Percentiles rank a stretch among this genome's conserved stretches.
Conservation (phyloP, 35 echinoderm and acorn worm genomes). For the Ptychodera flava region DNA sequence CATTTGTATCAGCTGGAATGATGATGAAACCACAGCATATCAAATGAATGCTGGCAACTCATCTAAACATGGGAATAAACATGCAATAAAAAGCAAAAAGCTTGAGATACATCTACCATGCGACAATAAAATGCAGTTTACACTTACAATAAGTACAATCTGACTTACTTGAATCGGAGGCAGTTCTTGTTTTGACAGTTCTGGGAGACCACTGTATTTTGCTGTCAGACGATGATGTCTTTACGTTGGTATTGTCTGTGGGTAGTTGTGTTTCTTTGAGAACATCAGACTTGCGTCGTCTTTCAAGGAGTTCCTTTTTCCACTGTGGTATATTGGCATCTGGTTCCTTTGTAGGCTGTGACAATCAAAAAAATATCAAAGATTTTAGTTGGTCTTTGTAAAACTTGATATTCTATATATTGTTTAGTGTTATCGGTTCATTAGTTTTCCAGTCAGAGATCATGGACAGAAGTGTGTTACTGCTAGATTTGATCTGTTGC, state of each 20-base stretch:
- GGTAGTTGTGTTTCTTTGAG: background rate
- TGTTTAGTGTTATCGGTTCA: no score
- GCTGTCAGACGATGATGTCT: background rate
- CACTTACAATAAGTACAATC: background rate
- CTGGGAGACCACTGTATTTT: background rate
- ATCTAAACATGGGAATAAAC: no score
- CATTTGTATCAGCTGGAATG: background rate
- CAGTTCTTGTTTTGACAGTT: background rate
- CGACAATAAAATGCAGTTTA: background rate
- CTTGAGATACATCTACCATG: background rate
- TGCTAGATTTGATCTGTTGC: no score
- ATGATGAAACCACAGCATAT: background rate
- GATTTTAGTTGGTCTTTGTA: no score
- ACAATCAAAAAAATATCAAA: background rate
- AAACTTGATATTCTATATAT: no score
- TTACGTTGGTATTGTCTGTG: background rate
- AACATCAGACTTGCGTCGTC: background rate
- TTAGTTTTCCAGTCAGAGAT: no score
- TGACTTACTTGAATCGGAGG: background rate
- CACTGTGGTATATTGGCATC: background rate
- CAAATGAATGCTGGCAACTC: background rate
- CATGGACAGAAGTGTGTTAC: no score
- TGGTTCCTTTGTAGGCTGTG: background rate
- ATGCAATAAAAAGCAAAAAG: background rate
- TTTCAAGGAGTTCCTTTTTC: background rate